These are phyloP conservation scores for Sardinella longiceps DNA, from an alignment of 2,797 vertebrate genomes.

Conservation along the genomic window DNA sequence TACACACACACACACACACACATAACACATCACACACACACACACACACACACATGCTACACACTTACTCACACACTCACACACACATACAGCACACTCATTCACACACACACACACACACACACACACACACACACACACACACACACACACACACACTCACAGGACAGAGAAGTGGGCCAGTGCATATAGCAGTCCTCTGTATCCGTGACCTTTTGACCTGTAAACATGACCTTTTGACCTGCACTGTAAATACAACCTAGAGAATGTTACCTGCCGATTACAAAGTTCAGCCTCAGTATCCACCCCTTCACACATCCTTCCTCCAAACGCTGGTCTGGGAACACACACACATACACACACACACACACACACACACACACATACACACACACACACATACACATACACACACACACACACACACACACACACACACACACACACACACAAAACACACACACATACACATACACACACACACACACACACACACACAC, in stretches of 20 bases:
- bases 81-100: not conserved
- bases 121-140: too few relatives aligned
- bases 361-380: constrained; percentile 6
- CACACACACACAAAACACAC: too few relatives aligned
- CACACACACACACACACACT: not conserved
- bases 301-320: constrained; percentile 74
- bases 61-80: too few relatives aligned
- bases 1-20: too few relatives aligned
- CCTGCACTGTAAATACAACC: not conserved
- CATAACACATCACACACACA: too few relatives aligned
- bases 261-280: constrained; percentile 74
- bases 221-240: constrained; percentile 57
- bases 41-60: too few relatives aligned
- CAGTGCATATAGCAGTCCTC: constrained; percentile 19
- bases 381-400: too few relatives aligned
- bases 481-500: too few relatives aligned
- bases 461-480: too few relatives aligned
- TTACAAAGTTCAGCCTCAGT: constrained; percentile 87
- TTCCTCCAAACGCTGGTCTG: constrained; percentile 94
- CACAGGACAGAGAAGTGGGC: not conserved
- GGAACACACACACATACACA: constrained; percentile 37
- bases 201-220: too few relatives aligned
- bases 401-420: too few relatives aligned
- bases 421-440: too few relatives aligned
- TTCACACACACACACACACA: not conserved